Percentiles rank a stretch among this genome's conserved stretches.
Evolutionary conservation across 2,888 invertebrate species (phyloP).

Genomic region (Zaprionus obscuricornis): DNA sequence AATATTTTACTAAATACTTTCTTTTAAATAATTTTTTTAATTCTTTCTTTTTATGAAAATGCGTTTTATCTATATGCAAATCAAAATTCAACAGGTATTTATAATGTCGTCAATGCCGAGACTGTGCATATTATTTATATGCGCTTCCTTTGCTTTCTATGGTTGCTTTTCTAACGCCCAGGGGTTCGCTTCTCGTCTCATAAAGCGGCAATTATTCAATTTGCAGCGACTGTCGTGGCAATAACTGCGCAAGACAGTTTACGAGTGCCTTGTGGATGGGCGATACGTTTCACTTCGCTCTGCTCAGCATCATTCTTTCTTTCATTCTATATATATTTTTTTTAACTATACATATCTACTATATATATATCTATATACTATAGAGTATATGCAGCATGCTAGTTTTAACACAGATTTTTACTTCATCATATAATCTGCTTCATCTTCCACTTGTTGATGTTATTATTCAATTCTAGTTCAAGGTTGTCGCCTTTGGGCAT

Average conservation of each 20-base stretch:
- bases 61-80: no score
- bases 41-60: no score
- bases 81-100: no score
- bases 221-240: conserved; percentile 61
- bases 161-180: conserved; percentile 2
- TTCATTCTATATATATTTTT: no score
- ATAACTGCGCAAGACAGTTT: conserved; percentile 70
- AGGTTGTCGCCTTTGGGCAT: conserved; percentile 48
- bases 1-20: no score
- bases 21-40: no score
- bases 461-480: conserved; percentile 47
- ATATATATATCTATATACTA: no score
- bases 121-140: not conserved
- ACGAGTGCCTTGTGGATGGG: conserved; percentile 48
- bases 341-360: no score
- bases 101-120: not conserved
- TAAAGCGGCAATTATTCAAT: conserved; percentile 75
- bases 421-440: no score
- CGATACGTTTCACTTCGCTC: conserved; percentile 11
- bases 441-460: no score
- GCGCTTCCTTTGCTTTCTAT: not conserved
- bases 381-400: not conserved
- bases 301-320: not conserved
- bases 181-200: conserved; percentile 41
- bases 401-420: conserved; percentile 16